Base-by-base conservation (phyloP, 2,888 invertebrate species). In the Amiota communis region DNA sequence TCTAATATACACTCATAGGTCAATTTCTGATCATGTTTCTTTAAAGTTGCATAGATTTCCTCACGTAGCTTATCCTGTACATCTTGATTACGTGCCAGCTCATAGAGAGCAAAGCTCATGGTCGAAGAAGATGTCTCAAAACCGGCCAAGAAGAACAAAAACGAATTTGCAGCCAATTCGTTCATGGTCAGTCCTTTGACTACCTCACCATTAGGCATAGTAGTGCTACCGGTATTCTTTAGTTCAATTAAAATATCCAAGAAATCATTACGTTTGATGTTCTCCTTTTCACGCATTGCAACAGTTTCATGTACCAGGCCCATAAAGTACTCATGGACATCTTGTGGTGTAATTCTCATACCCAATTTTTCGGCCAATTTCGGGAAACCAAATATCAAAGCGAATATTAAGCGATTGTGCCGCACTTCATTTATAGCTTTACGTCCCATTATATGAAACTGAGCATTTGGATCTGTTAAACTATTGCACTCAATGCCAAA, bases 61-160 rank as follows among this genome's bases (percentile, higher is more conserved):
- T 23, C 78, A 46, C 90, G 81, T 1, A 90, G 75, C 75, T 81
- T 90, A 1, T 89, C 86, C 75, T 92, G 92, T 13, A 91, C 80
- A 0, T 90, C 88, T 12, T 87, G 88, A 81, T 91, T 88, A 20
- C 87, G 81, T 0, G 91, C 91, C 23, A 92, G 78, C 78, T 91
- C 91, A 76, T 90, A 92, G 1, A 91, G 76, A 6, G 88, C 87
- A 78, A 90, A 91, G 23, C 89, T 89, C 80, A 91, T 87, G 0
- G 90, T 89, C 0, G 90, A 88, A 1, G 90, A 88, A 0, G 91
- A 91, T 0, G 92, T 92, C 80, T 92, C 92, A 72, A 90, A 91
- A 1, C 92, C 92, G 46, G 91, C 92, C 10, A 86, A 73, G 76
- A 91, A 91, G 75, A 93, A 92, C 1, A 91, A 85, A 61, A 91